Percentiles rank a stretch among this genome's conserved stretches.
Conservation (phyloP, 2,113 vertebrate species). For the Tamias sibiricus region DNA sequence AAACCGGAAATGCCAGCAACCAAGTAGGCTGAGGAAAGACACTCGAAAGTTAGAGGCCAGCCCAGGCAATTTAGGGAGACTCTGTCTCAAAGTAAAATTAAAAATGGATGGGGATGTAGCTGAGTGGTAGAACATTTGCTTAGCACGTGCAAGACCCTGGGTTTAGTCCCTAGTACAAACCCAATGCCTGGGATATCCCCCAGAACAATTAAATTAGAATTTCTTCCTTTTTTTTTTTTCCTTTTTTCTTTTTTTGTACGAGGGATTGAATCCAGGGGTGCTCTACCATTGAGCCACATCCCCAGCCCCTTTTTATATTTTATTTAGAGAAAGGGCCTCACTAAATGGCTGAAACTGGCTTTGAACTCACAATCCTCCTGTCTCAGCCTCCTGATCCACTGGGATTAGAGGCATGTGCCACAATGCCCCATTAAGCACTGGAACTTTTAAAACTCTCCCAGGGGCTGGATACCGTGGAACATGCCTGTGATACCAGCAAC, state of each 20-base stretch:
- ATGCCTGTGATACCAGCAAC: not conserved
- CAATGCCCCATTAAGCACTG: not conserved
- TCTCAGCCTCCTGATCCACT: too few species aligned
- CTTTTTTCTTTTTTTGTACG: too few species aligned
- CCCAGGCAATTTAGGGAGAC: too few species aligned
- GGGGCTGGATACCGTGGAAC: too few species aligned
- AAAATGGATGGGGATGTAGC: not conserved
- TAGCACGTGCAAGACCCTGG: not conserved
- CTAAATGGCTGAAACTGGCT: too few species aligned
- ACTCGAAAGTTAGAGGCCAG: not conserved
- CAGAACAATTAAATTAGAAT: conserved; percentile 14
- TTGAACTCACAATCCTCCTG: too few species aligned
- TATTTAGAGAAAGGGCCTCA: too few species aligned
- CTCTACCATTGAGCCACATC: too few species aligned
- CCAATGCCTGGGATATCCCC: not conserved
- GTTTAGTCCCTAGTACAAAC: not conserved
- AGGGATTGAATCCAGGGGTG: too few species aligned
- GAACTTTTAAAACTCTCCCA: not conserved
- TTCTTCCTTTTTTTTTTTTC: not conserved
- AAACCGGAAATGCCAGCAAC: not conserved
- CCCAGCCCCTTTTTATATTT: too few species aligned
- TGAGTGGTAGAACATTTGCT: not conserved
- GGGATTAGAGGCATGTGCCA: too few species aligned
- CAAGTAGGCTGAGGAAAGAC: not conserved
- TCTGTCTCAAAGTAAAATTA: not conserved